phyloP scores from a whole-genome alignment of 2,797 vertebrate genomes.

The Tapera naevia region DNA sequence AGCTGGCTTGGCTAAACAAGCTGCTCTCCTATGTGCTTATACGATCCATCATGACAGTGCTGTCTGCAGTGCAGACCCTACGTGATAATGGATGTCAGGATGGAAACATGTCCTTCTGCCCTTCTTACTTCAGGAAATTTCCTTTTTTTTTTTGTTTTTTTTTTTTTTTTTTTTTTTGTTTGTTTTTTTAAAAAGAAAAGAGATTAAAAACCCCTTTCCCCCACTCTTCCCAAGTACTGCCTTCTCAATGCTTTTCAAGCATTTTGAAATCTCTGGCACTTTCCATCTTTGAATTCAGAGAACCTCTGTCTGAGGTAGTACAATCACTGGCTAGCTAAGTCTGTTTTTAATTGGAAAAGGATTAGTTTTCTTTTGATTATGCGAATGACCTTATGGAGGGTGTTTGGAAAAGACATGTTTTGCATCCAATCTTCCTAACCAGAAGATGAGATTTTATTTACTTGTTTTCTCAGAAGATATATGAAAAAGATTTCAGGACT shows the following conservation, averaged over 20 bases:
- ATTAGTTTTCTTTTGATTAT: constrained; percentile 35
- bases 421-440: not conserved
- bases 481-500: not conserved
- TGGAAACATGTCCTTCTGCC: constrained; percentile 27
- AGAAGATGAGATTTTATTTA: constrained; percentile 34
- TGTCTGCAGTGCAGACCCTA: not conserved
- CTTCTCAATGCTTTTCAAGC: not conserved
- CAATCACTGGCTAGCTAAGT: constrained; percentile 38
- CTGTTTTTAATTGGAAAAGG: constrained; percentile 26
- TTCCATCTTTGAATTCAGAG: constrained; percentile 46
- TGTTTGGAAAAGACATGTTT: not conserved
- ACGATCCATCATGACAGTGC: not conserved
- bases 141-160: not conserved
- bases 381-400: not conserved
- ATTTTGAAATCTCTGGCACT: constrained; percentile 42
- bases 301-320: constrained; percentile 45
- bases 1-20: not conserved
- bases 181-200: not conserved
- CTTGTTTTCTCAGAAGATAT: constrained; percentile 19
- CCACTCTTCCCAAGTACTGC: not conserved
- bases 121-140: not conserved
- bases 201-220: too few species aligned
- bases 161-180: too few species aligned
- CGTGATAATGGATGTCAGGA: not conserved
- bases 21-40: not conserved